Evolutionary conservation across 2,888 invertebrate species (phyloP), one percentile per base, ranked within the genome.

Genomic region (Heliconius ethilla): DNA sequence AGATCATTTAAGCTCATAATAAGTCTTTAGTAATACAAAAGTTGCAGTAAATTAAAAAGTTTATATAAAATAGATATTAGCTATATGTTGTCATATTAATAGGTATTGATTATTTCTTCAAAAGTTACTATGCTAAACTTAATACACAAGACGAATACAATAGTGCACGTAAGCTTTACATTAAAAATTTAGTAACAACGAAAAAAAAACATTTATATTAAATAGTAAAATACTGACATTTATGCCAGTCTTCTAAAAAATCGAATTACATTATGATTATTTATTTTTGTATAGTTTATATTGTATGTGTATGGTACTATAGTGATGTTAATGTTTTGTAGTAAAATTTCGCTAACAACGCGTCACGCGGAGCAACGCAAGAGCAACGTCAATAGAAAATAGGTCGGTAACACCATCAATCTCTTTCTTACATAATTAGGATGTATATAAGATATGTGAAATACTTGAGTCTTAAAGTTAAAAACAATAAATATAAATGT

Each of bases 331-430:
- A 40, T 65, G 37, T 62, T 33, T 40, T 63, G 27, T 37, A 74
- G 69, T 75, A 70, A 80, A 82, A 83, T 80, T 83, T 81, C 76
- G 81, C 79, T 82, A 82, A 82, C 79, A 92, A 91, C 92, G 92
- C 92, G 91, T 92, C 91, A 93, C 91, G 90, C 90, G 90, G 89
- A 89, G 88, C 90, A 81, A 81, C 80, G 82, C 78, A 81, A 83
- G 79, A 83, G 83, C 83, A 89, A 91, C 92, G 92, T 93, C 92
- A 91, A 88, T 87, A 87, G 88, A 91, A 86, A 89, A 91, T 92
- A 92, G 92, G 92, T 92, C 93, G 92, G 86, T 87, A 75, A 67
- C 55, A 73, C 59, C 59, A 29, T 63, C 63, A 74, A 62, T 74
- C 27, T 45, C 22, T 65, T 74, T 63, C 63, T 63, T 63, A 74